Percentiles rank a stretch among this genome's conserved stretches.
Conservation (phyloP, 2,797 vertebrate genomes). For the Prunella strophiata region DNA sequence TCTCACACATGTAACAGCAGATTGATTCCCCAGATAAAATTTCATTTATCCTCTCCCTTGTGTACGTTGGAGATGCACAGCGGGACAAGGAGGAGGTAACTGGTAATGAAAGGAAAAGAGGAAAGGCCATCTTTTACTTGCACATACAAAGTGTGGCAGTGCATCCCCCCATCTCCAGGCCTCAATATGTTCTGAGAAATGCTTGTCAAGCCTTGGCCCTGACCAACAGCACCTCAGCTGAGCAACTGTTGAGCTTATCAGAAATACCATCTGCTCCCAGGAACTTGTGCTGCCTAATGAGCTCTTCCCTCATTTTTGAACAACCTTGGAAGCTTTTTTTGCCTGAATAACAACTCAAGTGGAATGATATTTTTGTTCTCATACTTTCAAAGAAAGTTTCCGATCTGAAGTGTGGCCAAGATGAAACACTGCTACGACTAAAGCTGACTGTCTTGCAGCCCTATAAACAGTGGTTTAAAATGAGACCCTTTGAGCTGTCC, state of each 20-base stretch:
- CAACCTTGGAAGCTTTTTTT: not conserved
- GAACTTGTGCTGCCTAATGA: not conserved
- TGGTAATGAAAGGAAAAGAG: not conserved
- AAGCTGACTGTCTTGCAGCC: rapidly evolving
- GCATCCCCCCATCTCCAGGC: not conserved
- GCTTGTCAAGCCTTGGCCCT: not conserved
- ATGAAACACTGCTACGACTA: not conserved
- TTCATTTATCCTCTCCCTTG: not conserved
- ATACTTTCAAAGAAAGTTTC: not conserved
- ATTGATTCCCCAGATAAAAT: not conserved
- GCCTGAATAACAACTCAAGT: not conserved
- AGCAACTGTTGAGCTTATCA: not conserved
- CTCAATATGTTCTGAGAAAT: not conserved
- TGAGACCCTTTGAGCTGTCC: not conserved
- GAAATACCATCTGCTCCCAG: not conserved
- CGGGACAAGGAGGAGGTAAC: not conserved
- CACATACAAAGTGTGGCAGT: no score
- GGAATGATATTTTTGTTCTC: not conserved
- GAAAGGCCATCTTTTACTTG: not conserved
- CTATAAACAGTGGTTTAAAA: not conserved
- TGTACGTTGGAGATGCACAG: not conserved
- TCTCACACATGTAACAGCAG: not conserved
- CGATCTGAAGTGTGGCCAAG: rapidly evolving
- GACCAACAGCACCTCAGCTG: not conserved
- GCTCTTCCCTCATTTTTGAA: not conserved